Percentiles rank a stretch among this genome's conserved stretches.
Evolutionary conservation across 2,797 vertebrate species (phyloP).

Genomic region (Toxotes lorentzi): DNA sequence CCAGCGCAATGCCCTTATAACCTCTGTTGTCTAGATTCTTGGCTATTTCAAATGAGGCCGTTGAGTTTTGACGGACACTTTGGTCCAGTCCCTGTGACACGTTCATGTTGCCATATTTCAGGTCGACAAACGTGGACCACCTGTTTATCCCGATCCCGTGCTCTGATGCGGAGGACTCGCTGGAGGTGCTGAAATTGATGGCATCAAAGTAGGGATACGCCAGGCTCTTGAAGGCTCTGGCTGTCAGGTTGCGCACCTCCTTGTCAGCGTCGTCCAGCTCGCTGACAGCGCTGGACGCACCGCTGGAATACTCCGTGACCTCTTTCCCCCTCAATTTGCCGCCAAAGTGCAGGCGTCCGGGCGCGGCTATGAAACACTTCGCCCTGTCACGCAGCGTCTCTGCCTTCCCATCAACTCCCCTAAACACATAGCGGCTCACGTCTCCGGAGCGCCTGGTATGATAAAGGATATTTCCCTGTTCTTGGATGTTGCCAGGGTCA

Average conservation of each 20-base stretch:
- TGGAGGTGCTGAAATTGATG: constrained; percentile 89
- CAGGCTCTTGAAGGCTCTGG: constrained; percentile 93
- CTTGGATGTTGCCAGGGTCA: constrained; percentile 88
- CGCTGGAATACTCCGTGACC: constrained; percentile 88
- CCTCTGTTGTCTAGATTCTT: constrained; percentile 68
- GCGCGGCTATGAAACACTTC: constrained; percentile 85
- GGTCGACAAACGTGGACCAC: constrained; percentile 94
- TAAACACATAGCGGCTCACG: constrained; percentile 87
- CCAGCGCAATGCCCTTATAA: constrained; percentile 66
- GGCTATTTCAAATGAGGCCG: constrained; percentile 78
- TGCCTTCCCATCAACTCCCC: constrained; percentile 84
- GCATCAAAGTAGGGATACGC: constrained; percentile 93
- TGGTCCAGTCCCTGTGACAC: constrained; percentile 84
- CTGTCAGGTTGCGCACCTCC: constrained; percentile 95
- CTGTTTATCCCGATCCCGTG: constrained; percentile 88
- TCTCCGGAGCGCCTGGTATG: constrained; percentile 89
- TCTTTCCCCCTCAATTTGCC: constrained; percentile 81
- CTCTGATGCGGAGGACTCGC: constrained; percentile 92
- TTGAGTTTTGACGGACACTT: constrained; percentile 74
- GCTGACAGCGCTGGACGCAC: constrained; percentile 91
- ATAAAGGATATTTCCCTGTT: constrained; percentile 86
- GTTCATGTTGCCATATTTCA: constrained; percentile 89
- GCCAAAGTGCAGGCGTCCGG: constrained; percentile 89
- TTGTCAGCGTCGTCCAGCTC: constrained; percentile 97
- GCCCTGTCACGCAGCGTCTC: constrained; percentile 79